Evolutionary conservation across 1,140 invertebrate species (phyloP), one percentile per base, ranked within the genome.

Genomic region (Pogonus chalceus): DNA sequence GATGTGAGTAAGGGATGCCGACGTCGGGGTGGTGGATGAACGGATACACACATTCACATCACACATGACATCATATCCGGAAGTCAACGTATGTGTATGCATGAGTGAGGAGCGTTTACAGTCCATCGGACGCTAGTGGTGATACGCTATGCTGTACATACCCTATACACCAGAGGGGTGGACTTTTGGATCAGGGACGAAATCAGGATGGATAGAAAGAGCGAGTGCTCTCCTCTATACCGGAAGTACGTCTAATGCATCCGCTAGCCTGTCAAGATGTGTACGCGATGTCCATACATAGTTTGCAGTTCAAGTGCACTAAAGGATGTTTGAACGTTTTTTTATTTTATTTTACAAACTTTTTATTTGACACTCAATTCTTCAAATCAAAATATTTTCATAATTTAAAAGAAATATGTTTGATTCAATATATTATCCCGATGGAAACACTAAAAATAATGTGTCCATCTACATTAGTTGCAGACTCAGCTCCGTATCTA

Each of bases 211-310:
- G 20, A 22, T 14, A 49, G 20, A 49, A 49, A 4, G 7, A 18
- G 2, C 12, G 37, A 18, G 37, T 16, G 7, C 37, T 43, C 18
- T 43, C 37, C 37, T 43, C 37, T 54, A 52, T 53, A 59, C 68
- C 68, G 68, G 68, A 69, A 69, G 68, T 69, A 60, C 68, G 65
- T 69, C 68, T 69, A 69, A 69, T 69, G 66, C 62, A 69, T 69
- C 66, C 66, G 65, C 62, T 54, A 49, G 35, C 51, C 51, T 49
- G 49, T 43, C 18, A 18, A 43, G 37, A 43, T 43, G 37, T 43
- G 37, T 43, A 4, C 18, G 26, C 14, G 14, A 31, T 7, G 26
- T 43, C 4, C 37, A 43, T 43, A 43, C 37, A 18, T 43, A 43
- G 9, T 43, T 43, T 43, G 9, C 37, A 43, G 37, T 43, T n/a